phyloP scores from a whole-genome alignment of 2,113 vertebrate genomes.

The Brachypodius melanocephalos region DNA sequence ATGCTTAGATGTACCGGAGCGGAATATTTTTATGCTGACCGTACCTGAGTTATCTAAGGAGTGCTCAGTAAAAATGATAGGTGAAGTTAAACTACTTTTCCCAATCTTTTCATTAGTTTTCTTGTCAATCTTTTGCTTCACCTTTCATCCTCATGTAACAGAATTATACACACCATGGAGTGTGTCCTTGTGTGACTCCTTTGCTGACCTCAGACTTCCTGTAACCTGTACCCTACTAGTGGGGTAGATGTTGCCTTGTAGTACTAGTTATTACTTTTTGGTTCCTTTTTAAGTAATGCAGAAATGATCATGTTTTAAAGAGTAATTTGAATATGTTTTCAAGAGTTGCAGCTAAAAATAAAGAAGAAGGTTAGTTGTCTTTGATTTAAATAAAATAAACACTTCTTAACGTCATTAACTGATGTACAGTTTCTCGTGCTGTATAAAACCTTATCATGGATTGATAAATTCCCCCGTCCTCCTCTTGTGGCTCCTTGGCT shows the following conservation, averaged over 20 bases:
- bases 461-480: background rate
- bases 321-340: background rate
- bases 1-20: background rate
- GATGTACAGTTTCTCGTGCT: background rate
- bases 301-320: background rate
- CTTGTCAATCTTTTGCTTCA: background rate
- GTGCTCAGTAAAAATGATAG: background rate
- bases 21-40: background rate
- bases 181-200: background rate
- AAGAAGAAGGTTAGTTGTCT: background rate
- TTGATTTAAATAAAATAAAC: background rate
- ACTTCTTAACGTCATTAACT: background rate
- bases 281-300: background rate
- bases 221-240: background rate
- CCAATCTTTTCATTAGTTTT: background rate
- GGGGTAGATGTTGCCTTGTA: background rate
- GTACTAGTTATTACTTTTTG: background rate
- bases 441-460: background rate
- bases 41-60: background rate
- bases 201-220: background rate
- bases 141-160: rapidly evolving
- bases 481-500: too few relatives aligned
- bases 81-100: background rate
- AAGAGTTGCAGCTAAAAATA: background rate
- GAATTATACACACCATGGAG: rapidly evolving